These are phyloP conservation scores for Sycophaga agraensis DNA, from an alignment of 1,140 invertebrate species.

Conservation along the genomic window DNA sequence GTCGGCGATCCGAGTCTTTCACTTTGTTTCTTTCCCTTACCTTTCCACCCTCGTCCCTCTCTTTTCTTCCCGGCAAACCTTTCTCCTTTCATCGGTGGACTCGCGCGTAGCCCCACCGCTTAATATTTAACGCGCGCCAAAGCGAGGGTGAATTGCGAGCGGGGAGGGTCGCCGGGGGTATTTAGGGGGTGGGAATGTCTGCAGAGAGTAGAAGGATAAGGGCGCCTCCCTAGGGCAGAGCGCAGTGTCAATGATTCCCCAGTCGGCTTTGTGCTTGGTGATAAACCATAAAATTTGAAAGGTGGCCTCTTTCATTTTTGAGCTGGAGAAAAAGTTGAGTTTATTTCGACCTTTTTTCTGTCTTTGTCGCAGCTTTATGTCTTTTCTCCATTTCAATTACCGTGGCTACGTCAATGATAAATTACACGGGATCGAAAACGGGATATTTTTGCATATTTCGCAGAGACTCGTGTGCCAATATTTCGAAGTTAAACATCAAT, in stretches of 20 bases:
- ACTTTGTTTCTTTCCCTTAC: background rate
- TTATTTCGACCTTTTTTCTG: too few relatives aligned
- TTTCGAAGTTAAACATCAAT: too few relatives aligned
- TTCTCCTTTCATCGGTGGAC: slow-evolving; percentile 11
- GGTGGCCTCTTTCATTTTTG: too few relatives aligned
- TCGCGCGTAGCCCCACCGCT: background rate
- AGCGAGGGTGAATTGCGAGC: background rate
- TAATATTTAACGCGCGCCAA: slow-evolving; percentile 16
- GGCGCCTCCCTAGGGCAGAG: background rate
- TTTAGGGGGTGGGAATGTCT: background rate
- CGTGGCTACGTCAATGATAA: too few relatives aligned
- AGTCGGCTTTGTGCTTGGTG: too few relatives aligned
- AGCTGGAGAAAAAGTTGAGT: too few relatives aligned
- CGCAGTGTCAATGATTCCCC: background rate
- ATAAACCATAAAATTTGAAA: too few relatives aligned
- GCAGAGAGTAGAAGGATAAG: background rate
- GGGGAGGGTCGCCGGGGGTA: background rate
- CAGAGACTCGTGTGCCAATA: too few relatives aligned
- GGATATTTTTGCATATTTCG: too few relatives aligned
- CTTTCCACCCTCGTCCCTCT: background rate
- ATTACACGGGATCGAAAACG: too few relatives aligned
- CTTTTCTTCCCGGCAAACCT: background rate
- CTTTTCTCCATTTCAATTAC: too few relatives aligned
- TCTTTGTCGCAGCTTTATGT: too few relatives aligned
- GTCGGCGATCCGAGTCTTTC: background rate